Conservation (phyloP, 2,797 vertebrate genomes). For the Potorous gilbertii region DNA sequence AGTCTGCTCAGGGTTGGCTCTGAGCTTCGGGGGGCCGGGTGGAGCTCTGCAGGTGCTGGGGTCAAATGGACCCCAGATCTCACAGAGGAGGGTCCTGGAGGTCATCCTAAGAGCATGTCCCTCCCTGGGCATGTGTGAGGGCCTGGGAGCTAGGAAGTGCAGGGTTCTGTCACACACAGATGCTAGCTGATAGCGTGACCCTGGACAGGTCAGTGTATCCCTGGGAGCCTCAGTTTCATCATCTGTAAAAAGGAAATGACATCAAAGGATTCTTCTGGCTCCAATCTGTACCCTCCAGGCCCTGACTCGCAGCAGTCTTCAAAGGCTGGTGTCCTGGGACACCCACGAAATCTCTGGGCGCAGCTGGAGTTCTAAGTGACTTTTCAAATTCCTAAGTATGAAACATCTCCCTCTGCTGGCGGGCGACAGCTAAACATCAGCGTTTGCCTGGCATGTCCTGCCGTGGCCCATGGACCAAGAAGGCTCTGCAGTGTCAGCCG, state of each 20-base stretch:
- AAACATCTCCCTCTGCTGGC: not conserved
- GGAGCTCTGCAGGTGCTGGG: not conserved
- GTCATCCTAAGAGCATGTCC: not conserved
- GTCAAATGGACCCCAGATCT: not conserved
- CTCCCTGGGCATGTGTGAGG: not conserved
- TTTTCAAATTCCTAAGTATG: not conserved
- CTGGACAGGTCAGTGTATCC: not conserved
- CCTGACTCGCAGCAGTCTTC: not conserved
- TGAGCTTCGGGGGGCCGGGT: not conserved
- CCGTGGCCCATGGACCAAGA: too few species aligned
- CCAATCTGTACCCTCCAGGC: not conserved
- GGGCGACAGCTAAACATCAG: rapidly evolving
- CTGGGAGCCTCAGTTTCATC: not conserved
- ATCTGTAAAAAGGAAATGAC: not conserved
- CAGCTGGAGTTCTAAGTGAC: not conserved
- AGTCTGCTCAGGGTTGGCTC: too few species aligned
- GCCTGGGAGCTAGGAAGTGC: not conserved
- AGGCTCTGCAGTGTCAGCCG: too few species aligned
- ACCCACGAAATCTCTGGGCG: not conserved
- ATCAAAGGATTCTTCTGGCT: not conserved
- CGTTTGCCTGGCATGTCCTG: too few species aligned
- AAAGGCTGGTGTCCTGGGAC: not conserved
- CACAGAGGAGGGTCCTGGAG: not conserved
- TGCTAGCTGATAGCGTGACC: not conserved
- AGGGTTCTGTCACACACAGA: not conserved